Evolutionary conservation across 2,888 invertebrate genomes (phyloP), one percentile per base, ranked within the genome.

Genomic region (Netelia fuscicornis): DNA sequence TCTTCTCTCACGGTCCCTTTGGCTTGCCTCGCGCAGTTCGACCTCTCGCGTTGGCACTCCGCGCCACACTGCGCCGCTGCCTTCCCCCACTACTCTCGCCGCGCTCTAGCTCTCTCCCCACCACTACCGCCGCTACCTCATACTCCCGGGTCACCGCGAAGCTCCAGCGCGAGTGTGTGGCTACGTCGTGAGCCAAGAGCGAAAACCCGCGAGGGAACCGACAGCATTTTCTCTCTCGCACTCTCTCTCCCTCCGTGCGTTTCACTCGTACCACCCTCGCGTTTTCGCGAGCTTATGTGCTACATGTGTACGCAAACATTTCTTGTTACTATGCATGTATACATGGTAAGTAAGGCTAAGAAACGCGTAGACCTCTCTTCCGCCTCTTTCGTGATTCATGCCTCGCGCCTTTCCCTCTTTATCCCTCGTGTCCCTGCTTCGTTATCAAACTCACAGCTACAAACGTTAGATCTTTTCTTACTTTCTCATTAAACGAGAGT

Each of bases 11-110:
- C 68, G 77, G 76, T 80, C 84, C 82, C 85, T 82, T 81, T 80
- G 78, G 77, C 77, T 79, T 76, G 81, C 75, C 83, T 70, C 74
- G 85, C 70, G 58, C 72, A 84, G 84, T 88, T 85, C 86, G 86
- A 86, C 83, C 87, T 86, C 83, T 83, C 86, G 81, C 86, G 62
- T 60, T 60, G 79, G 67, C 72, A 68, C 56, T 65, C 80, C 83
- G 76, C 67, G 80, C 81, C 71, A 58, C 68, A 62, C 42, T 44
- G 64, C 84, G 54, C 54, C 77, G 75, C 48, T 68, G 58, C 83
- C 78, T 62, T 68, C 78, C 56, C 81, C 67, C 62, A 79, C 75
- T 70, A 54, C 75, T 42, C 71, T 70, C 78, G 68, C 82, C 83
- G 71, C 48, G 68, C 70, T 58, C 82, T 60, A 30, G 65, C 68